Evolutionary conservation across 2,797 vertebrate genomes (phyloP).

Genomic region (Menidia menidia): DNA sequence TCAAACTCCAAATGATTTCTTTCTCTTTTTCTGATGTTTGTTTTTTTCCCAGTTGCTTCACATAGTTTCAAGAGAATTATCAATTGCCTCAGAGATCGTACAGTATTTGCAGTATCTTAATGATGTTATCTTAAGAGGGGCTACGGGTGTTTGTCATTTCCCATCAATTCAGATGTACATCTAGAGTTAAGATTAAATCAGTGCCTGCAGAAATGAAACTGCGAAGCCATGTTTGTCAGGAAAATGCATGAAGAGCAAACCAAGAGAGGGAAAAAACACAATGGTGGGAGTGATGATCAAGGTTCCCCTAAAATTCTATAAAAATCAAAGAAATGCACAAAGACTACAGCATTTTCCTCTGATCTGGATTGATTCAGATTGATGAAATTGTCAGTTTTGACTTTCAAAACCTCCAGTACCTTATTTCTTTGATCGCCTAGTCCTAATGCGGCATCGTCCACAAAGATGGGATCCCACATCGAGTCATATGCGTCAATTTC

Average conservation of each 20-base stretch:
- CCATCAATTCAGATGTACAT: conserved; percentile 55
- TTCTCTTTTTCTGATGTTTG: conserved; percentile 50
- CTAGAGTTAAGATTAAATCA: conserved; percentile 53
- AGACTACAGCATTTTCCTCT: conserved; percentile 84
- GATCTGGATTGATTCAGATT: conserved; percentile 85
- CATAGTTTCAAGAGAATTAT: conserved; percentile 56
- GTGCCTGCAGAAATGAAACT: conserved; percentile 76
- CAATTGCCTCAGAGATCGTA: conserved; percentile 54
- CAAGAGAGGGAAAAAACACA: conserved; percentile 84
- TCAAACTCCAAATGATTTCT: conserved; percentile 65
- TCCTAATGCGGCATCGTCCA: conserved; percentile 89
- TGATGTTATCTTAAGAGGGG: conserved; percentile 46
- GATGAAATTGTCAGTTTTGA: conserved; percentile 84
- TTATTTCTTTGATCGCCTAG: conserved; percentile 90
- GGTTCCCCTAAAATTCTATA: conserved; percentile 82
- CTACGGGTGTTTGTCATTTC: conserved; percentile 55
- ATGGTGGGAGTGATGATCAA: conserved; percentile 87
- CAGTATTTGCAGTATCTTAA: conserved; percentile 38
- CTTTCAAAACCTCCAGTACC: conserved; percentile 87
- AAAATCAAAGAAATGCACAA: conserved; percentile 82
- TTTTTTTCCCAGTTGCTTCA: conserved; percentile 45
- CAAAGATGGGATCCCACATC: conserved; percentile 90
- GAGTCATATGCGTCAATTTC: conserved; percentile 90
- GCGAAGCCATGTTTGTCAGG: conserved; percentile 79
- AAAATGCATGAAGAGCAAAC: conserved; percentile 86